Evolutionary conservation across 2,888 invertebrate species (phyloP), one percentile per base, ranked within the genome.

Genomic region (Ellobium chinense): DNA sequence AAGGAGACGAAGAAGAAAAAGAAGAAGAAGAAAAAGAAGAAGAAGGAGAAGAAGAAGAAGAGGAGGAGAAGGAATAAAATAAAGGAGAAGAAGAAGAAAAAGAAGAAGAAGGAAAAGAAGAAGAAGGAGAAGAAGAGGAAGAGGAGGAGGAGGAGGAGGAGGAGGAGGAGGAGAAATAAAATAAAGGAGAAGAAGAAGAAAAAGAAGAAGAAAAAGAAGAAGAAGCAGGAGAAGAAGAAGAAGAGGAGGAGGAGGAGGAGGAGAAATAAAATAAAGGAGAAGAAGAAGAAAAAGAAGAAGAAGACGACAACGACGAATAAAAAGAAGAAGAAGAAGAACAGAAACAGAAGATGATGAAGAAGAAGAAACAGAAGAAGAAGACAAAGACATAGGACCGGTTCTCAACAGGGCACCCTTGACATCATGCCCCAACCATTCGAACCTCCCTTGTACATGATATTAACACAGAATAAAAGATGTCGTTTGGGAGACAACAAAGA

Each of bases 61-160:
- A 62, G 31, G 29, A 75, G 65, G 73, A 70, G 37, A 66, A 37
- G 18, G 63, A 78, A 46, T 37, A 83, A 68, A 66, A 56, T 63
- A 63, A 65, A n/a, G 63, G 31, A 27, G 69, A 78, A 29, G 73
- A 27, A 31, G 60, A 66, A 12, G 76, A 69, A 37, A 73, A 62
- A 29, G 37, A 29, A 36, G 62, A 79, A n/a, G 79, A 81, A 69
- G 60, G 58, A n/a, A 66, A 60, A 58, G 70, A 56, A 14, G 65
- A 82, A 36, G 73, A 66, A 9, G 58, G 65, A 39, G 68, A 69
- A 36, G 36, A n/a, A 39, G 69, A 78, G 37, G 60, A 29, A 56
- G 66, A 31, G 56, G 39, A 58, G 36, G 76, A 63, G 7, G 68
- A 60, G 36, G 73, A 80, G 54, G 80, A 74, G n/a, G 66, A 69